Evolutionary conservation across 2,888 invertebrate genomes (phyloP).

Genomic region (Apoda limacodes): DNA sequence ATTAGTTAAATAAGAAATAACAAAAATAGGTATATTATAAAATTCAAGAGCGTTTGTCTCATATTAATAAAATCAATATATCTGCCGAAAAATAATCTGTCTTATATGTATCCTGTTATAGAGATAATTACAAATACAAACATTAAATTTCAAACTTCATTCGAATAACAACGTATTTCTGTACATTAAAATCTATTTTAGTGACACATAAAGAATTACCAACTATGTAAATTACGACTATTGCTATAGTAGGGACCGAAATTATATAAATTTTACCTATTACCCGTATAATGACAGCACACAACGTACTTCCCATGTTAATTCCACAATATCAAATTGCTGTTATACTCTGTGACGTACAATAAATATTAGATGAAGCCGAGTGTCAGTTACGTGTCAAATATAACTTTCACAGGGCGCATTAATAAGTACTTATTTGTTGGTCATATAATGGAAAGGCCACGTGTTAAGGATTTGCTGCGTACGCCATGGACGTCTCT

Average conservation of each 20-base stretch:
- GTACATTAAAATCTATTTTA: too few species aligned
- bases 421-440: conserved; percentile 62
- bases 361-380: conserved; percentile 61
- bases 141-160: too few species aligned
- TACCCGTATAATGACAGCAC: too few species aligned
- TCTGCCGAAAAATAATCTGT: too few species aligned
- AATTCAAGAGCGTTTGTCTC: too few species aligned
- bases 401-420: conserved; percentile 33
- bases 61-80: too few species aligned
- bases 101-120: too few species aligned
- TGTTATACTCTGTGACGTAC: conserved; percentile 46
- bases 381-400: conserved; percentile 47
- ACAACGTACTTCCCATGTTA: conserved; percentile 39
- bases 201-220: too few species aligned
- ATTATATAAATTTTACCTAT: conserved; percentile 29
- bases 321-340: conserved; percentile 45
- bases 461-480: conserved; percentile 55
- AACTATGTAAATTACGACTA: background rate
- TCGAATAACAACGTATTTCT: too few species aligned
- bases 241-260: conserved; percentile 30
- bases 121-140: too few species aligned
- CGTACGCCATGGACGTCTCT: conserved; percentile 35
- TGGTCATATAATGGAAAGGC: conserved; percentile 52
- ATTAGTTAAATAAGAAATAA: too few species aligned
- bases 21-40: too few species aligned